Conservation (phyloP, 1,140 invertebrate species). For the Drosophila arizonae region DNA sequence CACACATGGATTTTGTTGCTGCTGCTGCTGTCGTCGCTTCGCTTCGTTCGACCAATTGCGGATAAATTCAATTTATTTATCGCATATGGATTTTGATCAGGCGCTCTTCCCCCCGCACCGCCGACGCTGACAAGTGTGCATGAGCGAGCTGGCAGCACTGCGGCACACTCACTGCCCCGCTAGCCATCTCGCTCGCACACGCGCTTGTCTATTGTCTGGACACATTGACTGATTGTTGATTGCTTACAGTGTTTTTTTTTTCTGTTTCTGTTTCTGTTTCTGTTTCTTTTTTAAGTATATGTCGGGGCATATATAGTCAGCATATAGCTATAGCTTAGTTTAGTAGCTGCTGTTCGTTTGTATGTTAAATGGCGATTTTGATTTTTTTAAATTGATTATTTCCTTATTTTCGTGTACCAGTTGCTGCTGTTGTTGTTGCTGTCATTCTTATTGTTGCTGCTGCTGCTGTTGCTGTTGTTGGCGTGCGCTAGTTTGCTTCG, state of each 20-base stretch:
- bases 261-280: constrained; percentile 7
- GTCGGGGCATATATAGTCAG: constrained; percentile 34
- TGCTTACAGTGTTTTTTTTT: constrained; percentile 35
- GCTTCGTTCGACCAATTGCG: constrained; percentile 76
- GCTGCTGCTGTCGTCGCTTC: constrained; percentile 29
- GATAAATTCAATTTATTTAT: constrained; percentile 83
- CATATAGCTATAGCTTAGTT: constrained; percentile 52
- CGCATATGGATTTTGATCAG: constrained; percentile 79
- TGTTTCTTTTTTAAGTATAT: constrained; percentile 15
- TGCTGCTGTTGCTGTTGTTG: constrained; percentile 28
- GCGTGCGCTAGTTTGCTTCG: constrained; percentile 66
- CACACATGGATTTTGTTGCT: constrained; percentile 2
- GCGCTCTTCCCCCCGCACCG: not conserved
- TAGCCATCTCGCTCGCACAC: constrained; percentile 25
- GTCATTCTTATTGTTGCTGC: constrained; percentile 32
- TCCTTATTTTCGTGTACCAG: constrained; percentile 77
- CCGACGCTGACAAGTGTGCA: not conserved
- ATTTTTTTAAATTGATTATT: constrained; percentile 82
- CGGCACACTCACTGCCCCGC: not conserved
- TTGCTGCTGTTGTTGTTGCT: constrained; percentile 19
- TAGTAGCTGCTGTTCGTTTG: constrained; percentile 43
- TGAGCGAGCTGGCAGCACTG: constrained; percentile 27
- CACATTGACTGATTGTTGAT: constrained; percentile 71
- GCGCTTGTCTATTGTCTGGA: constrained; percentile 35
- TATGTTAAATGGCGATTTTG: constrained; percentile 78